A percentile compares a stretch with the other conserved stretches of the same genome.
phyloP scores from a whole-genome alignment of 2,113 vertebrate species.

The Podilymbus podiceps region DNA sequence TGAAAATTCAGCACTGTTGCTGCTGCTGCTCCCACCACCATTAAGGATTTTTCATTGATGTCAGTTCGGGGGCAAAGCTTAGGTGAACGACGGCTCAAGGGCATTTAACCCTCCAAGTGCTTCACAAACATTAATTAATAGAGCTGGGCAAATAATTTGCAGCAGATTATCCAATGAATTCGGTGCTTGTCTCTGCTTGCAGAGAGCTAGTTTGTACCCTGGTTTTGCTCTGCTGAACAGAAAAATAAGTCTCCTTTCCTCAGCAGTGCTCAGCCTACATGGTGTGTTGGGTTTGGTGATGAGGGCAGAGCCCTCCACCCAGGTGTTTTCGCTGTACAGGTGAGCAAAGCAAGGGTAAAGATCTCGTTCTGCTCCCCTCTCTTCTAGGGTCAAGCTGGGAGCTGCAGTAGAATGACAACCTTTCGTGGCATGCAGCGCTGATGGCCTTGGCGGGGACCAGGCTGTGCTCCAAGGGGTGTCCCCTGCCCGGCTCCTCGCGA shows the following conservation, averaged over 20 bases:
- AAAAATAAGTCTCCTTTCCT: background rate
- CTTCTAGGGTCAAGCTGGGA: background rate
- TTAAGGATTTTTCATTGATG: conserved; percentile 51
- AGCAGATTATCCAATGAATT: conserved; percentile 41
- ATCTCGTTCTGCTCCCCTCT: background rate
- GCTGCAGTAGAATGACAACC: background rate
- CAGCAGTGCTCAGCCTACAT: background rate
- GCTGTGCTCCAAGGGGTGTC: background rate
- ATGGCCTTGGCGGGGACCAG: background rate
- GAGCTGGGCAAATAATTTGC: conserved; percentile 45
- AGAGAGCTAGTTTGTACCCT: background rate
- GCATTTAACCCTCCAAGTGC: conserved; percentile 51
- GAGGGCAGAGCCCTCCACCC: background rate
- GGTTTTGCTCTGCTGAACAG: conserved; percentile 30
- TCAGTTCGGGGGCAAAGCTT: conserved; percentile 31
- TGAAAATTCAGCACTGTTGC: conserved; percentile 40
- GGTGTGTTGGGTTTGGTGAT: background rate
- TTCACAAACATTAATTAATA: conserved; percentile 52
- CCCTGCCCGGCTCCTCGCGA: background rate
- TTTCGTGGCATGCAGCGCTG: background rate
- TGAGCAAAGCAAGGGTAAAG: background rate
- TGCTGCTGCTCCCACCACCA: background rate
- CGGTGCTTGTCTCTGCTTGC: background rate
- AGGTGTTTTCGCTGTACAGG: background rate
- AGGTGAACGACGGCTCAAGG: conserved; percentile 11